Evolutionary conservation across 2,113 vertebrate species (phyloP).

Genomic region (Platanista minor): DNA sequence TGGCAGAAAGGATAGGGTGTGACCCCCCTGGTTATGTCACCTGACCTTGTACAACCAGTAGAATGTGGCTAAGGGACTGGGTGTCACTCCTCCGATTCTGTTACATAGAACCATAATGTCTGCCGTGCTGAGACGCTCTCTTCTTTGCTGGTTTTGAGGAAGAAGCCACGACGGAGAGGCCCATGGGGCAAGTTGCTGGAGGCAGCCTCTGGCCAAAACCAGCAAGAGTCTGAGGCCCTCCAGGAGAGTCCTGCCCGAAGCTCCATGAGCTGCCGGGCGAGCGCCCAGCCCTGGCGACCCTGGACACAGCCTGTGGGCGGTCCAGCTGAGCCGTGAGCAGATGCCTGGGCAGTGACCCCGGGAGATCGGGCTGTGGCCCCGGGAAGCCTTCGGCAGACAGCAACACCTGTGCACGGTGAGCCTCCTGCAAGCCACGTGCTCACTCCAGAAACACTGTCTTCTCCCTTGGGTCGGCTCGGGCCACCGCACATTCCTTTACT

Average conservation of each 20-base stretch:
- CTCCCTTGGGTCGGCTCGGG: accelerated
- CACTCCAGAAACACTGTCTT: not conserved
- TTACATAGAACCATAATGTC: not conserved
- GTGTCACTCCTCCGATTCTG: accelerated
- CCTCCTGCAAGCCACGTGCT: not conserved
- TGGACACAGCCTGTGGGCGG: accelerated
- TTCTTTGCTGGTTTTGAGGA: not conserved
- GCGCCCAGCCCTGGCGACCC: too few species aligned
- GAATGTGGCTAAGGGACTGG: not conserved
- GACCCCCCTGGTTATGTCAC: not conserved
- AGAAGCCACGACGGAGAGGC: not conserved
- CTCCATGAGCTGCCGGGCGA: accelerated
- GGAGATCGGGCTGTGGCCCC: accelerated
- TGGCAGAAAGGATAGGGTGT: not conserved
- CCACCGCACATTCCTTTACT: accelerated
- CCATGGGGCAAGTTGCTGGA: accelerated
- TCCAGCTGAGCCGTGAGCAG: accelerated
- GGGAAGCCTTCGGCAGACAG: not conserved
- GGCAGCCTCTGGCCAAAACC: not conserved
- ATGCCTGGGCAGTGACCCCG: accelerated
- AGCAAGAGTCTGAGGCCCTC: not conserved
- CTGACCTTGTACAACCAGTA: accelerated
- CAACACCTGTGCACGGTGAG: not conserved
- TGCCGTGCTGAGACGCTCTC: not conserved
- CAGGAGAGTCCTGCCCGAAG: not conserved